phyloP scores from a whole-genome alignment of 2,888 invertebrate genomes.

The Dynastes hyllus region DNA sequence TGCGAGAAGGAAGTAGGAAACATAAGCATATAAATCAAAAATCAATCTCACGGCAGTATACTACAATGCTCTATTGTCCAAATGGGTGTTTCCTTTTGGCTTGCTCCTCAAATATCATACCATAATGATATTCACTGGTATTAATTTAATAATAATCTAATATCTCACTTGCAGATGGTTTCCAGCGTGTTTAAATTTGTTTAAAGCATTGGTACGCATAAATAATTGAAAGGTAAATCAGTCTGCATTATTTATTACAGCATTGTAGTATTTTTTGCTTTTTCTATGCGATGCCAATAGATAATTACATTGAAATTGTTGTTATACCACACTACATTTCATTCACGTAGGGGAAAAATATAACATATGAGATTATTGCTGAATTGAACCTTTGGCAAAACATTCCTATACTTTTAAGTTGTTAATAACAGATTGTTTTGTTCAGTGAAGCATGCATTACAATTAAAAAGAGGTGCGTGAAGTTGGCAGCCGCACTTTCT shows the following conservation, averaged over 20 bases:
- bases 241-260: conserved; percentile 12
- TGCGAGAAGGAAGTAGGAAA: background rate
- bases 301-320: background rate
- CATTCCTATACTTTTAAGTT: too few relatives aligned
- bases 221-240: background rate
- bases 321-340: background rate
- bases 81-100: background rate
- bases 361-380: too few relatives aligned
- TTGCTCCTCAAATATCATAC: background rate
- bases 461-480: too few relatives aligned
- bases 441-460: too few relatives aligned
- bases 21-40: background rate
- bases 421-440: too few relatives aligned
- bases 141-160: background rate
- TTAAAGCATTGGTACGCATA: background rate
- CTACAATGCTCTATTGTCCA: conserved; percentile 7
- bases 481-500: too few relatives aligned
- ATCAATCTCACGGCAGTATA: background rate
- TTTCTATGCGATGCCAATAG: background rate
- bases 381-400: too few relatives aligned
- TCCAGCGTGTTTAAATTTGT: background rate
- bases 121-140: background rate
- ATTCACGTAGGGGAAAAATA: background rate
- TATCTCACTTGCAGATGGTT: background rate
- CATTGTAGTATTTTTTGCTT: background rate